Conservation (phyloP, 1,140 invertebrate genomes). For the Druon quercuslanigerum region DNA sequence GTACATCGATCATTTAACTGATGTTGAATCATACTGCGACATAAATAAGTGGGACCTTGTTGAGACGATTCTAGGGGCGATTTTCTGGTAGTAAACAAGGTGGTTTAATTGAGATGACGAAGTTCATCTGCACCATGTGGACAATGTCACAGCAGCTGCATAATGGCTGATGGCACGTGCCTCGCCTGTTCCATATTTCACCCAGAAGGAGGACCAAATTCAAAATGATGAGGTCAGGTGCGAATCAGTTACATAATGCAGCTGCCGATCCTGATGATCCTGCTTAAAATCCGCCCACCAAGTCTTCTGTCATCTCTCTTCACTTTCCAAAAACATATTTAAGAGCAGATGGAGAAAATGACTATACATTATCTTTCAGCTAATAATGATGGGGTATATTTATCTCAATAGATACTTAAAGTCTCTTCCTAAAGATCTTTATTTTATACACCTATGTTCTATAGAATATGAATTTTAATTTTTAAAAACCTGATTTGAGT, state of each 20-base stretch:
- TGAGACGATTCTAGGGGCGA: too few species aligned
- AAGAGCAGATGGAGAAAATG: background rate
- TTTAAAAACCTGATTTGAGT: too few species aligned
- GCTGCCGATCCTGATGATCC: conserved; percentile 34
- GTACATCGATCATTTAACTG: too few species aligned
- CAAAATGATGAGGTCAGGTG: conserved; percentile 50
- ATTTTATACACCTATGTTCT: too few species aligned
- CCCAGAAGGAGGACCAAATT: conserved; percentile 52
- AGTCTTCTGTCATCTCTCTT: background rate
- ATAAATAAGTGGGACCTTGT: background rate
- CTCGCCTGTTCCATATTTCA: conserved; percentile 41
- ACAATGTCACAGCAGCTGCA: conserved; percentile 52
- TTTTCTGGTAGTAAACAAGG: background rate
- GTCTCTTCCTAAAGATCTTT: too few species aligned
- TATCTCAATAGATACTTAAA: too few species aligned
- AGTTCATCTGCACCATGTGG: conserved; percentile 54
- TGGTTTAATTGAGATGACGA: conserved; percentile 18
- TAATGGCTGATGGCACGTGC: conserved; percentile 52
- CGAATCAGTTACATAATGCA: conserved; percentile 36
- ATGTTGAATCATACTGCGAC: too few species aligned
- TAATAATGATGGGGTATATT: too few species aligned
- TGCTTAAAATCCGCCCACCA: background rate
- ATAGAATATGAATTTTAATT: too few species aligned
- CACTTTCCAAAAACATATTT: background rate
- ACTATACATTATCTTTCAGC: background rate